These are phyloP conservation scores for Porphyrio hochstetteri DNA, from an alignment of 2,113 vertebrate species.

Conservation along the genomic window DNA sequence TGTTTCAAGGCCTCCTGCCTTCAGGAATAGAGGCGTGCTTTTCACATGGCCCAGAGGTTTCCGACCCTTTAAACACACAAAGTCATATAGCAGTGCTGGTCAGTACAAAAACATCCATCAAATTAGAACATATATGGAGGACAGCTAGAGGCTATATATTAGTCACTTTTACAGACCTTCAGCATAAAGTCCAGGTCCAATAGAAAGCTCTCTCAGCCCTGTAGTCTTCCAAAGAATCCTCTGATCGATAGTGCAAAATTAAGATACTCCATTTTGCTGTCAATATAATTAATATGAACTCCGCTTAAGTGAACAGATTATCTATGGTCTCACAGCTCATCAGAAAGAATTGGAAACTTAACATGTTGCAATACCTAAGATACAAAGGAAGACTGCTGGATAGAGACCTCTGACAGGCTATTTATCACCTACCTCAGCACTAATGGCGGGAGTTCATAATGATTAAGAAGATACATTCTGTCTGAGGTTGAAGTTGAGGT, in stretches of 20 bases:
- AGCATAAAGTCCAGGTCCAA: background rate
- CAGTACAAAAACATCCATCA: background rate
- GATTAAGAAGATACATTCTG: constrained; percentile 28
- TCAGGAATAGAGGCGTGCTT: background rate
- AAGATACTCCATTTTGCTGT: constrained; percentile 48
- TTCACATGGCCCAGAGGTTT: background rate
- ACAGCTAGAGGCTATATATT: background rate
- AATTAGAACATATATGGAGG: background rate
- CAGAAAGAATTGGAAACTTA: background rate
- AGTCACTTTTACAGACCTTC: background rate
- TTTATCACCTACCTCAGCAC: constrained; percentile 8
- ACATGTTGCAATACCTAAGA: background rate
- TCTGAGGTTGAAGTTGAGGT: constrained; percentile 9
- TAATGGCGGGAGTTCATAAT: background rate
- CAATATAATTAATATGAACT: constrained; percentile 44
- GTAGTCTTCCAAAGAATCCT: background rate
- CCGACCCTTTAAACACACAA: background rate
- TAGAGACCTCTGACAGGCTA: background rate
- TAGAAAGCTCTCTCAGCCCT: background rate
- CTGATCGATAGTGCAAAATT: constrained; percentile 31
- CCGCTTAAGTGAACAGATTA: background rate
- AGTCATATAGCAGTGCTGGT: background rate
- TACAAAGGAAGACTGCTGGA: background rate
- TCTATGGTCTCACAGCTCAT: background rate
- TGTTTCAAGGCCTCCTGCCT: background rate